These are phyloP conservation scores for Campoletis raptor DNA, from an alignment of 2,888 invertebrate genomes.

Conservation along the genomic window DNA sequence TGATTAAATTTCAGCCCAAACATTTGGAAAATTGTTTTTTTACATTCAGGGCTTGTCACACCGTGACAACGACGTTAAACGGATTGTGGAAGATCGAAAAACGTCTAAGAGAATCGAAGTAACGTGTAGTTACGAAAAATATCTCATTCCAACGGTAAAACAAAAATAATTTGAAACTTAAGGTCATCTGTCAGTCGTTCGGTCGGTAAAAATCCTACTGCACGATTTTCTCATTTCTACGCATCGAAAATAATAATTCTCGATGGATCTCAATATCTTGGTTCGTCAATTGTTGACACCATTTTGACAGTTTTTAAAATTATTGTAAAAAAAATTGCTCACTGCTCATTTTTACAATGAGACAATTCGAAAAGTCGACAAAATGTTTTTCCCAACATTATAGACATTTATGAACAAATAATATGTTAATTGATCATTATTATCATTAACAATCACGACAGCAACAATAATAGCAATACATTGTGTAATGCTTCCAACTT, in stretches of 20 bases:
- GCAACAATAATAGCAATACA: neutral
- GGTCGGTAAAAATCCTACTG: too few relatives aligned
- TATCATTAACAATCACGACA: neutral
- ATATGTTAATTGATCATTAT: neutral
- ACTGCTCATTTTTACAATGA: too few relatives aligned
- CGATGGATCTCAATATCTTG: too few relatives aligned
- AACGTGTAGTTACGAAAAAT: neutral
- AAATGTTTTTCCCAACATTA: too few relatives aligned
- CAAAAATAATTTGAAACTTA: neutral
- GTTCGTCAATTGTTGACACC: too few relatives aligned
- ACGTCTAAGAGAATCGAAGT: neutral
- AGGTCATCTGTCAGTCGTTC: too few relatives aligned
- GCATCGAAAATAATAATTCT: too few relatives aligned
- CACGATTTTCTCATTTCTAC: too few relatives aligned
- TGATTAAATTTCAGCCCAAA: conserved; percentile 9
- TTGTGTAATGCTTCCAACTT: neutral
- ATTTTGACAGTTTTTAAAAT: neutral
- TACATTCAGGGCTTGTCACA: neutral
- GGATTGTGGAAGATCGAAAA: neutral
- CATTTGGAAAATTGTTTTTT: neutral
- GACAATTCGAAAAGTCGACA: too few relatives aligned
- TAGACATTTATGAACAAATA: neutral
- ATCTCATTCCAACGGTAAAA: neutral
- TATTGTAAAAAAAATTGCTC: neutral
- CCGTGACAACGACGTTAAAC: neutral